Conservation (phyloP, 2,888 invertebrate species). For the Julus scanicus region DNA sequence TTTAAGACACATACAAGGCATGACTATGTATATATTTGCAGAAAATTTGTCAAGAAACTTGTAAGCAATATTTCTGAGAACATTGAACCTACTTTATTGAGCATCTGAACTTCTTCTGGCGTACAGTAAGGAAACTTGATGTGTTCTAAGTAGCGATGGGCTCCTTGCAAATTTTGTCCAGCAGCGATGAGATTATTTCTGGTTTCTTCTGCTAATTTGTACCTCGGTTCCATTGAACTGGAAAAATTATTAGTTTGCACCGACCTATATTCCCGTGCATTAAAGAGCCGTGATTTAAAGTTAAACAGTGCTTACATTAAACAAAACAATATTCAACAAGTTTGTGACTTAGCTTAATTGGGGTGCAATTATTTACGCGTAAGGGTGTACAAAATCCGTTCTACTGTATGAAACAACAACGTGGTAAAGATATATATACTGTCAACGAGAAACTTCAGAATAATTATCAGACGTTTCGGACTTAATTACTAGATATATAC, state of each 20-base stretch:
- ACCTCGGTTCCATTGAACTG: slow-evolving; percentile 67
- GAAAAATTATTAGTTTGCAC: slow-evolving; percentile 48
- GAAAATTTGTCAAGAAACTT: background rate
- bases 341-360: slow-evolving; percentile 25
- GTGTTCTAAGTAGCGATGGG: slow-evolving; percentile 68
- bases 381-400: background rate
- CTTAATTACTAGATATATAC: too few relatives aligned
- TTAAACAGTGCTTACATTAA: background rate
- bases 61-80: background rate
- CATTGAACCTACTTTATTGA: slow-evolving; percentile 64
- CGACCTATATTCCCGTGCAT: slow-evolving; percentile 1
- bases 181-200: slow-evolving; percentile 70
- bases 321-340: slow-evolving; percentile 11
- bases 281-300: background rate
- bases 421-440: background rate
- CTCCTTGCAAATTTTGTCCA: slow-evolving; percentile 69
- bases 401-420: background rate
- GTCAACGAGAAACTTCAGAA: background rate
- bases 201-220: slow-evolving; percentile 68
- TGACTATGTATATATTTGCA: background rate
- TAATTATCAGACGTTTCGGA: background rate
- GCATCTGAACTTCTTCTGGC: slow-evolving; percentile 67
- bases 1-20: too few relatives aligned
- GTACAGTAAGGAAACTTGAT: slow-evolving; percentile 71
- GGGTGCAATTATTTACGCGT: slow-evolving; percentile 16